Evolutionary conservation across 2,888 invertebrate genomes (phyloP), one percentile per base, ranked within the genome.

Genomic region (Mythimna pallens): DNA sequence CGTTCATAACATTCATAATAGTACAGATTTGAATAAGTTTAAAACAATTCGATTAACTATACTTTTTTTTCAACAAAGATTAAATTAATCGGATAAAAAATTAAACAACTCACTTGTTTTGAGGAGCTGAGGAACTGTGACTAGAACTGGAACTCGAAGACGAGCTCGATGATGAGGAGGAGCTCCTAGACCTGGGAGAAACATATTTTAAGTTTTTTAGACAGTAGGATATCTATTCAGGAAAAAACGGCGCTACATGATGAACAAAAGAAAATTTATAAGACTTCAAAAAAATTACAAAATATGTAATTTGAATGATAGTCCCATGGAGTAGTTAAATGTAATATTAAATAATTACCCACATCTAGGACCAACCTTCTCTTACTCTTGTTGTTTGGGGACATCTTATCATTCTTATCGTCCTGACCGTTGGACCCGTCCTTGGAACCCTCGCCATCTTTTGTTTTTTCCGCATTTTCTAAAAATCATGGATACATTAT

Each of bases 111-210:
- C 87, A 96, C 96, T 94, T 96, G 83, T 96, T 96, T 90, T 93
- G 93, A 54, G 95, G 94, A 52, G 91, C 88, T 40, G 90, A 82
- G 1, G 96, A 96, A 84, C 95, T 95, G 75, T 93, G 95, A 92
- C 96, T 96, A 89, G 96, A 95, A 88, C 95, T 96, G 69, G 96
- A 96, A 81, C 94, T 95, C 6, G 96, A 95, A 17, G 95, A 94
- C 0, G 96, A 94, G 80, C 93, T 95, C 0, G 96, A 94, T 2
- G 96, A 96, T 4, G 96, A 94, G 2, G 96, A 96, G 0, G 96
- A 95, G 78, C 96, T 95, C 72, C 94, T 92, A 66, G 94, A 95
- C 85, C 96, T 94, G 86, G 10, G 82, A 6, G 25, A 43, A 34
- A 61, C 8, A 59, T n/a, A 80, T 22, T 61, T 8, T 22, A 7